phyloP scores from a whole-genome alignment of 2,888 invertebrate species.

The Gisinianus flammeolus region DNA sequence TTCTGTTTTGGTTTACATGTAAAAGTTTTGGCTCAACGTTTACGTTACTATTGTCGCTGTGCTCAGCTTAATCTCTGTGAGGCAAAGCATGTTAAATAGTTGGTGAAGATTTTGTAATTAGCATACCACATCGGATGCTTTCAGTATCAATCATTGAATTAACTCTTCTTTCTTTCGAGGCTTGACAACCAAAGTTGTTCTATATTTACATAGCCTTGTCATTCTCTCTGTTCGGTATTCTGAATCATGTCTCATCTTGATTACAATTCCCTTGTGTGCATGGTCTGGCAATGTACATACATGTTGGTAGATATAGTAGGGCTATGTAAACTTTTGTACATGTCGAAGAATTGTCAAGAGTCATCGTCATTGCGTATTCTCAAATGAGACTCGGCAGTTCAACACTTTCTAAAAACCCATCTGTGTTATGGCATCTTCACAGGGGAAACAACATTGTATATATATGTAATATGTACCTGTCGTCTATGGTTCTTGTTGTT shows the following conservation, averaged over 20 bases:
- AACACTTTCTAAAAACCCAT: slow-evolving; percentile 1
- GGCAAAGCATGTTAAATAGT: slow-evolving; percentile 19
- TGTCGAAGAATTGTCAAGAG: background rate
- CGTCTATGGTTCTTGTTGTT: too few relatives aligned
- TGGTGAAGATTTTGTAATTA: slow-evolving; percentile 22
- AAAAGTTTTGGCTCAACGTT: too few relatives aligned
- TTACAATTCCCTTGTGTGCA: background rate
- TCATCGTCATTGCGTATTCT: background rate
- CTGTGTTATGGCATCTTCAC: too few relatives aligned
- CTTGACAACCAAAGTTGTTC: background rate
- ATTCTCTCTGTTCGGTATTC: background rate
- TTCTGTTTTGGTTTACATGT: too few relatives aligned
- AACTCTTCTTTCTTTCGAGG: background rate
- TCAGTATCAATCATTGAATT: slow-evolving; percentile 18
- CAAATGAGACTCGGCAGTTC: background rate
- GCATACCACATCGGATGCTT: slow-evolving; percentile 5
- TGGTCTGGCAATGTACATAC: background rate
- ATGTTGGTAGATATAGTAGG: too few relatives aligned
- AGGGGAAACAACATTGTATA: too few relatives aligned
- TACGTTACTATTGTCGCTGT: background rate
- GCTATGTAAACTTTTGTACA: background rate
- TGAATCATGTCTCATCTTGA: background rate
- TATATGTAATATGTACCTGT: too few relatives aligned
- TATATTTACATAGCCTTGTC: background rate
- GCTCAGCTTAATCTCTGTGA: slow-evolving; percentile 5